Percentiles rank a stretch among this genome's conserved stretches.
Evolutionary conservation across 2,113 vertebrate species (phyloP).

Genomic region (Otocyon megalotis): DNA sequence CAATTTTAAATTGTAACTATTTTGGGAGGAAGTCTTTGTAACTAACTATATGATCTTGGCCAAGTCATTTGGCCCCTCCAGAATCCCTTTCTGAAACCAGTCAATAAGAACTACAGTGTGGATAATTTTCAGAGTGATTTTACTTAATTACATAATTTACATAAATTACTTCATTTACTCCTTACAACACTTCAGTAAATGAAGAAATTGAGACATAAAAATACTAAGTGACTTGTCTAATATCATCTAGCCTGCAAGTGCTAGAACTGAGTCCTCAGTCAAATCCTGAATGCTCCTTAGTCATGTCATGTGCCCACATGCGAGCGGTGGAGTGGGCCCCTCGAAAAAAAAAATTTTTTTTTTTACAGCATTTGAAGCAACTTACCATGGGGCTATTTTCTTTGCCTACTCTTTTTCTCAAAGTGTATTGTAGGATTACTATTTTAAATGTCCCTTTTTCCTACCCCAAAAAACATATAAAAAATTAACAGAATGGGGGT

Average conservation of each 20-base stretch:
- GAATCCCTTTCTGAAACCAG: slow-evolving; percentile 23
- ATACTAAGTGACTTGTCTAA: not conserved
- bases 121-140: slow-evolving; percentile 42
- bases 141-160: not conserved
- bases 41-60: not conserved
- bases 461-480: not conserved
- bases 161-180: slow-evolving; percentile 14
- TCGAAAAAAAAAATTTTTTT: not conserved
- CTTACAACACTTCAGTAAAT: not conserved
- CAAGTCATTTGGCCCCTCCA: not conserved
- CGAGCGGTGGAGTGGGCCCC: not conserved
- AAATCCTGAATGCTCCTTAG: not conserved
- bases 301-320: not conserved
- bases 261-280: not conserved
- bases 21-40: slow-evolving; percentile 10
- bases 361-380: not conserved
- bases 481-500: not conserved
- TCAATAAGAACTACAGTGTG: not conserved
- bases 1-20: slow-evolving; percentile 32
- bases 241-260: not conserved
- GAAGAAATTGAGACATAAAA: not conserved
- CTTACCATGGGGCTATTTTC: not conserved
- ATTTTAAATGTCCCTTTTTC: not conserved
- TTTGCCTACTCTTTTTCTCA: not conserved
- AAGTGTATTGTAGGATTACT: not conserved